These are phyloP conservation scores for Scalopus aquaticus DNA, from an alignment of 2,113 vertebrate species.

Conservation along the genomic window DNA sequence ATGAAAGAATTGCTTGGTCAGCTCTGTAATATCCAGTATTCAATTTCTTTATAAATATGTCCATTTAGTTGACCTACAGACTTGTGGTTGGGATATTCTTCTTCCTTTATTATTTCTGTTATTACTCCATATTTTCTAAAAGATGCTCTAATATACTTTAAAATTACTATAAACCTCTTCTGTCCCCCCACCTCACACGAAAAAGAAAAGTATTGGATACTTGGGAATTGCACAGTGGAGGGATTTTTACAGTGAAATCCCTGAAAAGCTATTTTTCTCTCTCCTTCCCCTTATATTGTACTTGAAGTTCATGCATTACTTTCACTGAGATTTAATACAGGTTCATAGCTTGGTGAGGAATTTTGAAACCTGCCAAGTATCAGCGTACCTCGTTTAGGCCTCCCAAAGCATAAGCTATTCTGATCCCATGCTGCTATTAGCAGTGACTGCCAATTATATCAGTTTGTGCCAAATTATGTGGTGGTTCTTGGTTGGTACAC, in stretches of 20 bases:
- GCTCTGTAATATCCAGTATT: too few relatives aligned
- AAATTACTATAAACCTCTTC: not conserved
- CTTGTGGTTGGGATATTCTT: too few relatives aligned
- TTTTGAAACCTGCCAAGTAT: not conserved
- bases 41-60: too few relatives aligned
- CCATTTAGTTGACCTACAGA: too few relatives aligned
- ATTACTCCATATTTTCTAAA: not conserved
- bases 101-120: too few relatives aligned
- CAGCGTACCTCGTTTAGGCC: not conserved
- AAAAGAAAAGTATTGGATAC: not conserved
- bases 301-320: not conserved
- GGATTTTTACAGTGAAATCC: constrained; percentile 2
- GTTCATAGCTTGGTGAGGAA: not conserved
- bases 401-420: constrained; percentile 35
- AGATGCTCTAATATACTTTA: not conserved
- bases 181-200: fast-evolving
- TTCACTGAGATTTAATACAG: constrained; percentile 19
- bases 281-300: not conserved
- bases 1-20: not conserved
- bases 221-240: constrained; percentile 27
- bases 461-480: constrained; percentile 31
- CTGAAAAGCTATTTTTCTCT: not conserved
- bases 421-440: not conserved
- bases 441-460: constrained; percentile 17
- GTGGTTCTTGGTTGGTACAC: constrained; percentile 34